phyloP scores from a whole-genome alignment of 2,113 vertebrate species.

The Brachyistius frenatus region DNA sequence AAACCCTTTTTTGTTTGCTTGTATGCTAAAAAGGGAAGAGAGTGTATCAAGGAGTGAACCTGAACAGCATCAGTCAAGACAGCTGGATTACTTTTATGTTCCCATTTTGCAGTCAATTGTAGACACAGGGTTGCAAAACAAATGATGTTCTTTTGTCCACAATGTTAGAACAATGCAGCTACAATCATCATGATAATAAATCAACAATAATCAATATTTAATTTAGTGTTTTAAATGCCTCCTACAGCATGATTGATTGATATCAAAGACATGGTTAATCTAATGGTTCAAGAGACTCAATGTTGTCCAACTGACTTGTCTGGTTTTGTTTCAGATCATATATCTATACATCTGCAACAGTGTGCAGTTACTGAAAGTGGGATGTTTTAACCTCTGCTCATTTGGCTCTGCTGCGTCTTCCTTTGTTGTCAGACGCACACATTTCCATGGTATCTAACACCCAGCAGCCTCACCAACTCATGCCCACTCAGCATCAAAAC shows the following conservation, averaged over 20 bases:
- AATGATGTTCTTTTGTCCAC: too few species aligned
- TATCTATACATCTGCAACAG: neutral
- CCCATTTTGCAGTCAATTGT: too few species aligned
- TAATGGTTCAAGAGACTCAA: neutral
- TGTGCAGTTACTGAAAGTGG: neutral
- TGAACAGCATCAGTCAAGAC: too few species aligned
- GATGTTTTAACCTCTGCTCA: neutral
- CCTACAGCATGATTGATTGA: neutral
- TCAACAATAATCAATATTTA: neutral
- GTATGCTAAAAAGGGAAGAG: too few species aligned
- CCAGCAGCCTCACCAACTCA: conserved; percentile 1
- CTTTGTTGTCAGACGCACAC: conserved; percentile 3
- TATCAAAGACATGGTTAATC: neutral
- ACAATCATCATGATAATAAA: neutral
- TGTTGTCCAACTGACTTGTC: neutral
- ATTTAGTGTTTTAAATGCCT: neutral
- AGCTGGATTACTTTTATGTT: neutral
- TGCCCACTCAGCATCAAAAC: conserved; percentile 36
- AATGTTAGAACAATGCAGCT: neutral
- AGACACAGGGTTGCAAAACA: too few species aligned
- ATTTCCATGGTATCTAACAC: conserved; percentile 39
- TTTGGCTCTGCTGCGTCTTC: neutral
- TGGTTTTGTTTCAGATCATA: neutral
- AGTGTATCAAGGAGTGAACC: too few species aligned
- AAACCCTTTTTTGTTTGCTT: too few species aligned